Base-by-base conservation (phyloP, 2,113 vertebrate species). In the Alces alces region DNA sequence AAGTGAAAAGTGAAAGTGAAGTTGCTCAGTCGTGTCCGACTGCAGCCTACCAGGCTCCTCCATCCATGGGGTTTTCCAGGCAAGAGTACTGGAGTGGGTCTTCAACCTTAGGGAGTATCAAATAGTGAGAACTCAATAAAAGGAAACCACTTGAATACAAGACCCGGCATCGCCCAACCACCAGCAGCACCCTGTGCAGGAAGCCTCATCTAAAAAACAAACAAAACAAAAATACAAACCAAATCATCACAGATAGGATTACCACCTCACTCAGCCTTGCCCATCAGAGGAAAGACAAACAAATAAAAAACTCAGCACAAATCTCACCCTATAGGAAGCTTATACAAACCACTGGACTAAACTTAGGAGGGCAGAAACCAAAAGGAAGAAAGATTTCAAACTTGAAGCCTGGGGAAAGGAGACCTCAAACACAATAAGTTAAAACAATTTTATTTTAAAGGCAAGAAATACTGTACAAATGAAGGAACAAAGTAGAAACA, bases 151-250 rank as follows among this genome's bases (percentile, higher is more conserved):
- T 11, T 21, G 64, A 70, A 36, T 70, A 70, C n/a, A 70, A 36
- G 17, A 21, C n/a, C 2, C 0, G 17, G 64, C 64, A 36, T 70
- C 4, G 3, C n/a, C n/a, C 64, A 36, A 70, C 64, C n/a, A 36
- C 9, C 17, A 36, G n/a, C 21, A 21, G 64, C 64, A 70, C 64
- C 33, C 64, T 21, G 17, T 36, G 17, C n/a, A 70, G 64, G 64
- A 36, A 0, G n/a, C 64, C 17, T 66, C 17, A 36, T 36, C 64
- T 36, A 36, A 70, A 36, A 11, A 70, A 21, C 17, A 66, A 66
- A 66, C 64, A 21, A 66, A 70, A 70, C 17, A 70, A 70, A 70
- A 70, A 70, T 11, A 9, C 9, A 70, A 36, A 36, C n/a, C 64
- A 2, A 21, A 70, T 70, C 64, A 70, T 70, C 64, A 70, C 64